Percentiles rank a stretch among this genome's conserved stretches.
phyloP scores from a whole-genome alignment of 92 coral and sea anemone genomes.

The Ricordea florida region DNA sequence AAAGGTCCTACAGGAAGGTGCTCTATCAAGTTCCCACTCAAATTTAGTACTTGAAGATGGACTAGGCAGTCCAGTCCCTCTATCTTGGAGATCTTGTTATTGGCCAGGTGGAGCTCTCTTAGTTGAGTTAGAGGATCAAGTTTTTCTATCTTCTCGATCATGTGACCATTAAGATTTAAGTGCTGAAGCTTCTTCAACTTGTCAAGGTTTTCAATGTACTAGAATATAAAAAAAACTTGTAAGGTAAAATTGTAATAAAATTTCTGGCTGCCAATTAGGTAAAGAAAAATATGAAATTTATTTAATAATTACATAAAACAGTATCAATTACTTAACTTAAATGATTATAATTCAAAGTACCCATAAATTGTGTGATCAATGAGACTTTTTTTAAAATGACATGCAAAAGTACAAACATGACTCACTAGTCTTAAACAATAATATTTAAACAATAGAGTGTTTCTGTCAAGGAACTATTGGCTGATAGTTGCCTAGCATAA shows the following conservation, averaged over 20 bases:
- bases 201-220: conserved; percentile 94
- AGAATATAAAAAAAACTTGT: not conserved
- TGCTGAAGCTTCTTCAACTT: conserved; percentile 71
- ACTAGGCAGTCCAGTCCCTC: conserved; percentile 82
- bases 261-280: not conserved
- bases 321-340: no score
- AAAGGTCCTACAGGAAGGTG: conserved; percentile 74
- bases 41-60: conserved; percentile 77
- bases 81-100: conserved; percentile 78
- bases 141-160: conserved; percentile 92
- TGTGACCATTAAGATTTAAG: conserved; percentile 82
- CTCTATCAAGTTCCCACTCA: conserved; percentile 82
- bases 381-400: no score
- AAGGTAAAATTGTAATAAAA: not conserved
- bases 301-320: no score
- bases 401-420: no score
- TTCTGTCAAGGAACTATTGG: no score
- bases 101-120: conserved; percentile 87
- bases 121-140: conserved; percentile 81
- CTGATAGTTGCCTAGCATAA: no score
- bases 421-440: no score
- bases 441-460: no score
- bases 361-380: no score
- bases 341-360: no score
- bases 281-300: not conserved